These are phyloP conservation scores for Ailurus styani DNA, from an alignment of 2,113 vertebrate species.

Conservation along the genomic window DNA sequence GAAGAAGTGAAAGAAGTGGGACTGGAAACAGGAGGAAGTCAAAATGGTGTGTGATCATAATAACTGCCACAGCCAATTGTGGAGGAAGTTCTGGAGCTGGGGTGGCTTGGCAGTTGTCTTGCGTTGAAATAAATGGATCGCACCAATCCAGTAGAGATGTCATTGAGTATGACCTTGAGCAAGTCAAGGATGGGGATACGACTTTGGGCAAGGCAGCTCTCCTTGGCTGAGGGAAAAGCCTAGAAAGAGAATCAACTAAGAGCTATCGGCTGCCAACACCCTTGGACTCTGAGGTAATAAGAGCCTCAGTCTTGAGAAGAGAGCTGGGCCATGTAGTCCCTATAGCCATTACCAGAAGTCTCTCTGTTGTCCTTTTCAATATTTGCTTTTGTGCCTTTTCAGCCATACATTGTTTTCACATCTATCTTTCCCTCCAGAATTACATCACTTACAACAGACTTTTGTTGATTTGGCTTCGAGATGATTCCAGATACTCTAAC, in stretches of 20 bases:
- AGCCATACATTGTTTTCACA: neutral
- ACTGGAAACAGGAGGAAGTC: neutral
- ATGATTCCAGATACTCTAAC: neutral
- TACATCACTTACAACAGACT: neutral
- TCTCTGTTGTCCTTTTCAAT: neutral
- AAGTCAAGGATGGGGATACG: neutral
- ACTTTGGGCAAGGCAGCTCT: neutral
- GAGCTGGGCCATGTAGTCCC: neutral
- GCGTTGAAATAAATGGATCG: neutral
- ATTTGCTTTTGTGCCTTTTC: neutral
- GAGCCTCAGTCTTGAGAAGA: neutral
- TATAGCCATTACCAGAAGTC: neutral
- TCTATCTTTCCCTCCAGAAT: neutral
- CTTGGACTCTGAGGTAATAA: neutral
- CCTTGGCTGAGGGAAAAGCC: neutral
- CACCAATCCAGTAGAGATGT: neutral
- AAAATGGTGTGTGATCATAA: neutral
- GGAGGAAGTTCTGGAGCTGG: neutral
- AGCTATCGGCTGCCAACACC: neutral
- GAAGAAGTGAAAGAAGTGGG: neutral
- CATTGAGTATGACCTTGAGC: neutral
- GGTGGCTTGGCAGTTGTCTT: neutral
- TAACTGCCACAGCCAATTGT: neutral
- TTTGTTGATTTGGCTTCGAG: neutral
- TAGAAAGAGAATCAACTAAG: neutral